Evolutionary conservation across 2,113 vertebrate species (phyloP).

Genomic region (Raja brachyura): DNA sequence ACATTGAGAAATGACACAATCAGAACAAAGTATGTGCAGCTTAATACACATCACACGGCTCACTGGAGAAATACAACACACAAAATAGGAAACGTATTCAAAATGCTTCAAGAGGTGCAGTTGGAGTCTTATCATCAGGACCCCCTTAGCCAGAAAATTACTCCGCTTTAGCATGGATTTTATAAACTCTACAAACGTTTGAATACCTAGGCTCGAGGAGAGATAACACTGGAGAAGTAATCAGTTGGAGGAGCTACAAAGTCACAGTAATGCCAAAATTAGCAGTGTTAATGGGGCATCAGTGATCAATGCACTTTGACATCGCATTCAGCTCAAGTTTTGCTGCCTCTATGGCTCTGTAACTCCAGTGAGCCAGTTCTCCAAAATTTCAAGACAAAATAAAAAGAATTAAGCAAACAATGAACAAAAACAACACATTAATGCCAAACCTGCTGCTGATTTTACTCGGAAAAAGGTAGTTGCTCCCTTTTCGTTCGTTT

Average conservation of each 20-base stretch:
- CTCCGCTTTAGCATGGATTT: neutral
- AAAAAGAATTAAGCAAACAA: neutral
- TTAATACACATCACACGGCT: slow-evolving; percentile 32
- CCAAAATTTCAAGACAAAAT: neutral
- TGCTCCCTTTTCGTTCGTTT: neutral
- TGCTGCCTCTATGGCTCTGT: neutral
- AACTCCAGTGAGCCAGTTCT: neutral
- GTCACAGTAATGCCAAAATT: neutral
- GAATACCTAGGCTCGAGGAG: neutral
- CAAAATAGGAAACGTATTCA: slow-evolving; percentile 33
- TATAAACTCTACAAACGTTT: neutral
- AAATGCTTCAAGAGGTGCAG: slow-evolving; percentile 28
- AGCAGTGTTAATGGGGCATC: neutral
- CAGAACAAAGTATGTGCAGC: slow-evolving; percentile 33
- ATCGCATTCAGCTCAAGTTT: neutral
- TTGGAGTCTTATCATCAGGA: neutral
- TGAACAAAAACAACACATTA: neutral
- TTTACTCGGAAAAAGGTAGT: neutral
- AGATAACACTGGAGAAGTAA: neutral
- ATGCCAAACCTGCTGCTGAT: neutral
- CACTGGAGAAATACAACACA: slow-evolving; percentile 27
- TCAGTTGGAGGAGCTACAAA: neutral
- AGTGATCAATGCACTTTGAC: neutral
- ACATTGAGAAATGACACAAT: slow-evolving; percentile 26
- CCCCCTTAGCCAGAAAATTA: neutral